phyloP scores from a whole-genome alignment of 1,140 invertebrate species.

The Plectus sambesii region DNA sequence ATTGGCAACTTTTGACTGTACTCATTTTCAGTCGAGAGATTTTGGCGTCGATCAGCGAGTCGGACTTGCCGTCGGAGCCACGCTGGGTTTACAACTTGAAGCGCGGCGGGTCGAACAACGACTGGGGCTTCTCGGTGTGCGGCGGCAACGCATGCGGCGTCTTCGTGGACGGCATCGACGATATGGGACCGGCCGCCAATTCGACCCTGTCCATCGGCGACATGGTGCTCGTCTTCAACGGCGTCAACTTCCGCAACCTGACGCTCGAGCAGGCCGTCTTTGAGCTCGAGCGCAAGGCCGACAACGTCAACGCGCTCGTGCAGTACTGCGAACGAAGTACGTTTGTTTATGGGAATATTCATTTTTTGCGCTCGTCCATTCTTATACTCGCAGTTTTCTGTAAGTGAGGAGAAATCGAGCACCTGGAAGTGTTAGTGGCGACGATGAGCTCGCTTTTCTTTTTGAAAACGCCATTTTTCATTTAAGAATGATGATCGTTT shows the following conservation, averaged over 20 bases:
- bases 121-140: slow-evolving; percentile 15
- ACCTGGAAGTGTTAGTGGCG: too few relatives aligned
- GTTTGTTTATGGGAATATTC: too few relatives aligned
- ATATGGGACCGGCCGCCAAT: slow-evolving; percentile 6
- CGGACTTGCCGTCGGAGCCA: slow-evolving; percentile 4
- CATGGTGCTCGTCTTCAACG: slow-evolving; percentile 20
- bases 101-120: slow-evolving; percentile 14
- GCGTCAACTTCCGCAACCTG: slow-evolving; percentile 16
- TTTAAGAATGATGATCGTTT: neutral
- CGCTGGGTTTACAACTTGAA: neutral
- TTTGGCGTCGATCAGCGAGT: slow-evolving; percentile 11
- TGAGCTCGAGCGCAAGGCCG: slow-evolving; percentile 12
- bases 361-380: too few relatives aligned
- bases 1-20: slow-evolving; percentile 11
- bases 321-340: neutral
- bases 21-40: neutral
- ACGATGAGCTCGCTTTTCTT: too few relatives aligned
- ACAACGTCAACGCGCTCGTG: slow-evolving; percentile 6
- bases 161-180: slow-evolving; percentile 3
- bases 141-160: slow-evolving; percentile 29
- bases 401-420: too few relatives aligned
- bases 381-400: too few relatives aligned
- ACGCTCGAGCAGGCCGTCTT: slow-evolving; percentile 19
- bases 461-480: too few relatives aligned
- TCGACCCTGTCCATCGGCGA: slow-evolving; percentile 14